Base-by-base conservation (phyloP, 2,797 vertebrate genomes). In the Cyprinodon diabolis region DNA sequence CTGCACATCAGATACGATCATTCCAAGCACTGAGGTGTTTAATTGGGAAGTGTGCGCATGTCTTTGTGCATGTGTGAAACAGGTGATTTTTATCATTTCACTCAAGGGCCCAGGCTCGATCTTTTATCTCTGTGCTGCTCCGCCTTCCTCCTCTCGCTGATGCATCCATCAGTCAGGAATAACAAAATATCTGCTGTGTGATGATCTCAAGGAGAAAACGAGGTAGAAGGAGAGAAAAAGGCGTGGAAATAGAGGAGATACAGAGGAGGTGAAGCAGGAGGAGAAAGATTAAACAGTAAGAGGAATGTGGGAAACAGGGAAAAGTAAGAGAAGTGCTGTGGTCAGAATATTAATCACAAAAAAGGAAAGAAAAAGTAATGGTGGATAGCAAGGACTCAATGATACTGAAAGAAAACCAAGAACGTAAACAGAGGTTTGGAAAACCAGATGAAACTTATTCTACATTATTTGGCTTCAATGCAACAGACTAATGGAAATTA, bases 1-100 rank as follows among this genome's bases (percentile, higher is more conserved):
- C 78, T 78, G 77, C 81, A 68, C 87, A 91, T 89, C 82, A 86
- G 91, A 93, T 94, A 92, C 79, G 71, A 91, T 90, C 87, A 78
- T 52, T 72, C 37, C 25, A 68, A 80, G 83, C 72, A 60, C 68
- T 81, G 68, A 76, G 87, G 82, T 89, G 84, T 90, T 91, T 91
- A 86, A 91, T 91, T 93, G 87, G 85, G 80, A 84, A 81, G 72
- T 80, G 72, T 82, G 68, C 30, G 71, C 66, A 63, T 75, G 71
- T 71, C 35, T 71, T 54, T 65, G 66, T 57, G 58, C 66, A 71
- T 69, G 71, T 72, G 74, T 79, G 69, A 72, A 67, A 75, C 12
- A 4, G 30, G 71, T 60, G 89, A 88, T 90, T 81, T 65, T 85
- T 87, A 89, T 90, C 85, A 69, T 72, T 81, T 76, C 75, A 87